Conservation (phyloP, 2,888 invertebrate species). For the Cyaniris semiargus region DNA sequence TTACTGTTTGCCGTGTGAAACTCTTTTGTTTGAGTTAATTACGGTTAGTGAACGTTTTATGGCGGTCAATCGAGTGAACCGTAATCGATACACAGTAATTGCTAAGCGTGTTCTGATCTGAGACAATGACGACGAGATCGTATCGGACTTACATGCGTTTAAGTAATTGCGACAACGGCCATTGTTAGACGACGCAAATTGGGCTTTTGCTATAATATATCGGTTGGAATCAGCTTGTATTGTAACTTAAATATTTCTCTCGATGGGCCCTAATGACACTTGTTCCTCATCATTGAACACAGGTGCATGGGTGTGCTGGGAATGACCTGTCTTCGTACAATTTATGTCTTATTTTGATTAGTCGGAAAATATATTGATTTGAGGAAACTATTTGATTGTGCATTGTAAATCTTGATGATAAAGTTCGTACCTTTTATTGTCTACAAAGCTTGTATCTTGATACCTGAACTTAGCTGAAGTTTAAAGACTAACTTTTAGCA, state of each 20-base stretch:
- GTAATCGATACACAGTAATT: slow-evolving; percentile 77
- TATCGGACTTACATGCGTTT: slow-evolving; percentile 78
- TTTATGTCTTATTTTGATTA: not conserved
- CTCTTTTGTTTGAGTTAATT: slow-evolving; percentile 63
- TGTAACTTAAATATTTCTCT: slow-evolving; percentile 74
- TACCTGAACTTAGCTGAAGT: too few relatives aligned
- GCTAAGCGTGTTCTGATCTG: slow-evolving; percentile 66
- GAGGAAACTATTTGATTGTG: not conserved
- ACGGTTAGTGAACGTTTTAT: slow-evolving; percentile 70
- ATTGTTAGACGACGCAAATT: slow-evolving; percentile 80
- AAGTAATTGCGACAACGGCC: slow-evolving; percentile 79
- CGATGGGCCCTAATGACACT: slow-evolving; percentile 71
- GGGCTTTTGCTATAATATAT: slow-evolving; percentile 80
- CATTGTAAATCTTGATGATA: too few relatives aligned
- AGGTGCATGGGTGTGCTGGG: slow-evolving; percentile 57
- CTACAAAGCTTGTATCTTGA: too few relatives aligned
- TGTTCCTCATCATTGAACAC: slow-evolving; percentile 75
- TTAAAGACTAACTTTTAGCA: too few relatives aligned
- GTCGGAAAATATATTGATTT: not conserved
- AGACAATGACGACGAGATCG: slow-evolving; percentile 75
- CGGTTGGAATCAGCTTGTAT: slow-evolving; percentile 75
- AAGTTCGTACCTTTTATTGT: too few relatives aligned
- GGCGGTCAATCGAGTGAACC: slow-evolving; percentile 70
- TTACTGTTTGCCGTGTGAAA: slow-evolving; percentile 4
- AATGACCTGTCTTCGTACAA: slow-evolving; percentile 4